Conservation (phyloP, 2,888 invertebrate species). For the Charanyca ferruginea region DNA sequence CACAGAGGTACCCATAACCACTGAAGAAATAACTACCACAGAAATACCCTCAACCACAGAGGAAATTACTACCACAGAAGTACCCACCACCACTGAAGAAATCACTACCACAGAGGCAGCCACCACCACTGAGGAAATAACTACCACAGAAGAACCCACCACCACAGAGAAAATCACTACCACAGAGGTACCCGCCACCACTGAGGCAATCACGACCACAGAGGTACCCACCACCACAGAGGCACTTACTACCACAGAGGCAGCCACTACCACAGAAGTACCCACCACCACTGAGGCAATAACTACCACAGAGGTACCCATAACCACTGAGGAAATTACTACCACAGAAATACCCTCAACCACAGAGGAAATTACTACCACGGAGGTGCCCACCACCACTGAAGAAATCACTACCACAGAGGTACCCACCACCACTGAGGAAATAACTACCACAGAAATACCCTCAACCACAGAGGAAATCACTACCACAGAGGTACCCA, state of each 20-base stretch:
- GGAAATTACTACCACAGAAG: no score
- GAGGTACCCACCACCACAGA: neutral
- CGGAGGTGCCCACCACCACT: neutral
- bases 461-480: neutral
- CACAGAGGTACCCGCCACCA: conserved; percentile 5
- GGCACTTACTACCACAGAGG: no score
- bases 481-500: neutral
- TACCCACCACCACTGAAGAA: neutral
- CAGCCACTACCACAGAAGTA: no score
- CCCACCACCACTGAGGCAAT: neutral
- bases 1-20: neutral
- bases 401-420: neutral
- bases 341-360: neutral
- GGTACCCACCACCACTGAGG: neutral
- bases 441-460: neutral
- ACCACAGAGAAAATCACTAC: no score
- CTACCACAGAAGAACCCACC: neutral
- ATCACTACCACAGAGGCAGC: neutral
- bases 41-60: no score
- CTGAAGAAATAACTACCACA: no score
- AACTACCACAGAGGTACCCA: neutral
- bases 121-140: neutral
- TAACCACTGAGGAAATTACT: neutral
- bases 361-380: neutral
- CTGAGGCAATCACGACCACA: neutral